These are phyloP conservation scores for Drosophila seclusa DNA, from an alignment of 2,888 invertebrate species.

Conservation along the genomic window DNA sequence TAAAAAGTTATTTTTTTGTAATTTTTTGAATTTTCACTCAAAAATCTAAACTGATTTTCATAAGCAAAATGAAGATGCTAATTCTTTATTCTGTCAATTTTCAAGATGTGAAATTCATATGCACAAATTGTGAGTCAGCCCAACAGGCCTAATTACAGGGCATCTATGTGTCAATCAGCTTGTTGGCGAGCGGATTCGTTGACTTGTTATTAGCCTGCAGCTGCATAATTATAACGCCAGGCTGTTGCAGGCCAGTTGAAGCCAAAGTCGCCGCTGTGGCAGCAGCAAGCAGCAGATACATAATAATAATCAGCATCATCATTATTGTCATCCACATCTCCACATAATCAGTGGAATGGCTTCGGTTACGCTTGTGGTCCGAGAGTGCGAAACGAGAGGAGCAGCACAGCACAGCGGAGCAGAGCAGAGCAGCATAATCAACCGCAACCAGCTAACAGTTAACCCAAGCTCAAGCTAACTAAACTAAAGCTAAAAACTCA, in stretches of 20 bases:
- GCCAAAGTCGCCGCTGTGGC: background rate
- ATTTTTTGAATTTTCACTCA: too few species aligned
- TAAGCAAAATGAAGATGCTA: too few species aligned
- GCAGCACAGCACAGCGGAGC: slow-evolving; percentile 3
- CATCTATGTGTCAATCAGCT: slow-evolving; percentile 7
- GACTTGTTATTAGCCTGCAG: slow-evolving; percentile 59
- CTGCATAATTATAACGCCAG: slow-evolving; percentile 68
- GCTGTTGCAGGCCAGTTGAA: slow-evolving; percentile 15
- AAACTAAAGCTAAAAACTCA: slow-evolving; percentile 38
- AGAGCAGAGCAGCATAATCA: slow-evolving; percentile 72
- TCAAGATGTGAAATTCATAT: background rate
- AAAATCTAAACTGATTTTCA: background rate
- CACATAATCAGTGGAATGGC: slow-evolving; percentile 57
- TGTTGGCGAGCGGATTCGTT: background rate
- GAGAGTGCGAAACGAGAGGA: slow-evolving; percentile 45
- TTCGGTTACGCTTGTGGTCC: slow-evolving; percentile 67
- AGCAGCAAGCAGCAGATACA: slow-evolving; percentile 44
- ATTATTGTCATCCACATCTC: slow-evolving; percentile 43
- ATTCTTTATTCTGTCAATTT: background rate
- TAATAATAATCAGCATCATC: slow-evolving; percentile 13
- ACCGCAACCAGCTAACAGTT: slow-evolving; percentile 71
- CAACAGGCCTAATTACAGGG: slow-evolving; percentile 1
- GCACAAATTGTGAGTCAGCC: background rate
- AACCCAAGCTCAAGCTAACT: slow-evolving; percentile 27
- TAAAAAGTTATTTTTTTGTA: too few species aligned